These are phyloP conservation scores for Diaphora mendica DNA, from an alignment of 2,888 invertebrate genomes.

Conservation along the genomic window DNA sequence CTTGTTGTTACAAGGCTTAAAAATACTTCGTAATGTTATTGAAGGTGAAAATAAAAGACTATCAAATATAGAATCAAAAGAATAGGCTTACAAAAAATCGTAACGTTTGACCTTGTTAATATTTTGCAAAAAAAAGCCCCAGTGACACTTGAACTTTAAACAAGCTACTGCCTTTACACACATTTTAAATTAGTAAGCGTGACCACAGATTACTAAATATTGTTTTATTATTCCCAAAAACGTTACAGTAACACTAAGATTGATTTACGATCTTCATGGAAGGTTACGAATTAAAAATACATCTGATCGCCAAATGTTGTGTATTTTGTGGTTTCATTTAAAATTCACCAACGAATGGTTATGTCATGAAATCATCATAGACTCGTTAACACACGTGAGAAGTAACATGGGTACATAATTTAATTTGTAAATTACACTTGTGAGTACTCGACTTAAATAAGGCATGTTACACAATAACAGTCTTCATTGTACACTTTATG, in stretches of 20 bases:
- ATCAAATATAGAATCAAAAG: background rate
- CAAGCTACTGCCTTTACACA: background rate
- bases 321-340: background rate
- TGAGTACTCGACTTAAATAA: slow-evolving; percentile 23
- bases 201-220: slow-evolving; percentile 5
- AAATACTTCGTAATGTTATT: background rate
- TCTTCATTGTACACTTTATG: slow-evolving; percentile 12
- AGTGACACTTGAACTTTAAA: background rate
- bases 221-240: background rate
- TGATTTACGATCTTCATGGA: slow-evolving; percentile 25
- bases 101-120: background rate
- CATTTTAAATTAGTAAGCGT: background rate
- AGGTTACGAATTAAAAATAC: slow-evolving; percentile 26
- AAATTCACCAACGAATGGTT: slow-evolving; percentile 24
- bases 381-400: slow-evolving; percentile 24
- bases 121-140: background rate
- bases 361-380: slow-evolving; percentile 38
- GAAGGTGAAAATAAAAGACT: background rate
- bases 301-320: background rate
- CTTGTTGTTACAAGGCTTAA: too few relatives aligned
- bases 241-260: slow-evolving; percentile 18
- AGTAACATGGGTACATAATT: slow-evolving; percentile 20
- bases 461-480: slow-evolving; percentile 21
- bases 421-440: slow-evolving; percentile 17
- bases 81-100: background rate